Conservation (phyloP, 2,113 vertebrate genomes). For the Hystrix cristata region DNA sequence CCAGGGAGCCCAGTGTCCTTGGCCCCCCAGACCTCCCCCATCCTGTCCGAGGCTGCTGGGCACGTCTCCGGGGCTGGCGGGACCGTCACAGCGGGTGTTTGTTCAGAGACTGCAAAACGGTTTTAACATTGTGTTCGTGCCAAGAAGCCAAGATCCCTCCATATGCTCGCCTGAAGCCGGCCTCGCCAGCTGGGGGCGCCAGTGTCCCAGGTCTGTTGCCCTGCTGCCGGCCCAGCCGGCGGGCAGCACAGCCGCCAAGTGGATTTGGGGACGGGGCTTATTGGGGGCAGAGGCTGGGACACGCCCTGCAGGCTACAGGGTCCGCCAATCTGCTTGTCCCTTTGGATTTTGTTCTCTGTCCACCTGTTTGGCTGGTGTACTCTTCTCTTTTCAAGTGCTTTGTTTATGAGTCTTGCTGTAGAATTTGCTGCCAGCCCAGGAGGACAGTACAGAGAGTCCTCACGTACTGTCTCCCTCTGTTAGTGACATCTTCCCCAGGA, state of each 20-base stretch:
- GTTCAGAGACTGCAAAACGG: not conserved
- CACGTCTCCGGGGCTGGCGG: not conserved
- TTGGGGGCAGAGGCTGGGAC: not conserved
- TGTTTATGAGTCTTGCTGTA: not conserved
- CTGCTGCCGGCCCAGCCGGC: not conserved
- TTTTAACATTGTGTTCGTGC: not conserved
- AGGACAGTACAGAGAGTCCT: not conserved
- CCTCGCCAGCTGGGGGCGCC: not conserved
- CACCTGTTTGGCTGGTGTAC: not conserved
- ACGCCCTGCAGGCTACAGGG: not conserved
- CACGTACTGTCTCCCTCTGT: not conserved
- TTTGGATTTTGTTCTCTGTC: not conserved
- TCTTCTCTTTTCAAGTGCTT: not conserved
- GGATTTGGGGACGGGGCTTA: not conserved
- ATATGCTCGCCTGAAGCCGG: not conserved
- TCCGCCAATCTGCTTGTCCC: not conserved
- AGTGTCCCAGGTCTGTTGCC: not conserved
- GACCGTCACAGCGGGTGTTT: not conserved
- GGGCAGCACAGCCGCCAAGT: not conserved
- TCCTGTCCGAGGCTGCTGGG: accelerated
- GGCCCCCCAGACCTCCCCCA: accelerated
- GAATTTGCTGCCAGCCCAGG: not conserved
- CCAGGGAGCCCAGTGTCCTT: not conserved
- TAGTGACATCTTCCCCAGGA: not conserved
- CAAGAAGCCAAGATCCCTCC: too few species aligned